Evolutionary conservation across 2,888 invertebrate genomes (phyloP), one percentile per base, ranked within the genome.

Genomic region (Seira ritae): DNA sequence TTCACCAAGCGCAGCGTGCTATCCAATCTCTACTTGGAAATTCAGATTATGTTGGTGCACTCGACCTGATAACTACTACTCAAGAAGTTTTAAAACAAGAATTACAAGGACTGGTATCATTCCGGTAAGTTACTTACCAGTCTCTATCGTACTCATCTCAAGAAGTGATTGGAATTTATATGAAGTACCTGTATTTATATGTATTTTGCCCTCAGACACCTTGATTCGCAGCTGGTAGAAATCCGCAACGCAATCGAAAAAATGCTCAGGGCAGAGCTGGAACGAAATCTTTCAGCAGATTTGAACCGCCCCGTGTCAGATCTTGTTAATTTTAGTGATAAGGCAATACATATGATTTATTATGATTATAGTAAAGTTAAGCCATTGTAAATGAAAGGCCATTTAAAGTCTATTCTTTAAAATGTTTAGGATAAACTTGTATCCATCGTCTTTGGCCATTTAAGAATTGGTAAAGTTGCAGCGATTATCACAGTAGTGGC

Each of bases 1-100:
- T 99, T 8, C 95, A 98, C 91, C 98, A 99, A 92, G 98, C 99
- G 19, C 99, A 99, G 91, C 97, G 98, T 0, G 98, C 97, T 91
- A 95, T 99, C 89, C 99, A 99, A 91, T 92, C 98, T 77, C 92
- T 99, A 70, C 92, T 99, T 66, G 97, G 98, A 85, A 97, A 97
- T 10, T 97, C 97, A 85, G 99, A 99, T 91, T 99, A 98, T 92
- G 98, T 98, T 50, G 98, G 97, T 60, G 99, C 99, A 0, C 92
- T 99, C 84, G 99, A 99, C 92, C 93, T 99, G 84, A 99, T 99
- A 89, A 95, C 96, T 87, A 98, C 98, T 1, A 98, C 99, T 1
- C 97, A 98, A 91, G 98, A 97, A 91, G 96, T 98, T 77, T 92
- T 99, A 46, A 93, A 94, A 10, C 96, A 96, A 89, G 97, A 97